These are phyloP conservation scores for Scomber japonicus DNA, from an alignment of 2,113 vertebrate species.

Conservation along the genomic window DNA sequence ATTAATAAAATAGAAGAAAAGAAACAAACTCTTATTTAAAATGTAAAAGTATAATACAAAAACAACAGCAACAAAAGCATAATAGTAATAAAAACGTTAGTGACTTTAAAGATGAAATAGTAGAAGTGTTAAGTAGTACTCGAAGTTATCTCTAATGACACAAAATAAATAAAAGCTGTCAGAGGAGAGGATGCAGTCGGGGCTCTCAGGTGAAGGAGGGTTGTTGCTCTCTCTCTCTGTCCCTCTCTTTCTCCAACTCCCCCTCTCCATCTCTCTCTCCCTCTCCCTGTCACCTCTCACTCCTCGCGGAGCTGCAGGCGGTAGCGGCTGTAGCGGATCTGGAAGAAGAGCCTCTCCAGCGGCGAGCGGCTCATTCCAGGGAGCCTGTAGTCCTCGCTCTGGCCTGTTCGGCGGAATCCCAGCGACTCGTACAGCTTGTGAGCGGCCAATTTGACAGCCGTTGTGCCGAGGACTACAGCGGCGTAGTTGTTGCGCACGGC, in stretches of 20 bases:
- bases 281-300: constrained; percentile 81
- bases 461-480: constrained; percentile 95
- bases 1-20: constrained; percentile 62
- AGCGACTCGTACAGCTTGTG: constrained; percentile 99
- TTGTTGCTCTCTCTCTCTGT: constrained; percentile 69
- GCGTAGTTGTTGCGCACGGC: constrained; percentile 96
- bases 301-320: constrained; percentile 98
- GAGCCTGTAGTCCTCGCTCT: constrained; percentile 91
- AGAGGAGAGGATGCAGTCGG: constrained; percentile 70
- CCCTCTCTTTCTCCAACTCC: constrained; percentile 52
- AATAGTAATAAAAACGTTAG: constrained; percentile 71
- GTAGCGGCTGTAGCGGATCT: constrained; percentile 98
- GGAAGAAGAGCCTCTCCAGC: constrained; percentile 97
- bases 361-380: constrained; percentile 95
- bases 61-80: constrained; percentile 70
- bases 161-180: constrained; percentile 80
- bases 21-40: constrained; percentile 65
- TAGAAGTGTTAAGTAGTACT: constrained; percentile 64
- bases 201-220: constrained; percentile 65
- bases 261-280: constrained; percentile 54
- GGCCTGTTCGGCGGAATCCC: constrained; percentile 94
- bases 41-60: constrained; percentile 76
- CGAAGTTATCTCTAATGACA: constrained; percentile 70
- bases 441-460: constrained; percentile 97
- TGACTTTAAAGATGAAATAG: constrained; percentile 71